phyloP scores from a whole-genome alignment of 2,888 invertebrate genomes.

The Andrena fulva region DNA sequence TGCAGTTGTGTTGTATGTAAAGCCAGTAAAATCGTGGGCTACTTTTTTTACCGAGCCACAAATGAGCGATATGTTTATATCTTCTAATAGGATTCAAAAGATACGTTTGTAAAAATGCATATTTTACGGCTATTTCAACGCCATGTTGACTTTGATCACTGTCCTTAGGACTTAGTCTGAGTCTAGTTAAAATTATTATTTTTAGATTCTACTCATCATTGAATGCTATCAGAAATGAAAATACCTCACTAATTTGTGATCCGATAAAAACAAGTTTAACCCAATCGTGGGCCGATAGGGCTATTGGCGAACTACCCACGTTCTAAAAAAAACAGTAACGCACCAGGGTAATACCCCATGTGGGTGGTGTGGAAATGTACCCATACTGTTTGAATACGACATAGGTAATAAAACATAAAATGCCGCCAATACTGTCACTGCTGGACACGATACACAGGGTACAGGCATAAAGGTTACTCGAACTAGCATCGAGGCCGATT shows the following conservation, averaged over 20 bases:
- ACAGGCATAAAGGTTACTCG: background rate
- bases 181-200: too few species aligned
- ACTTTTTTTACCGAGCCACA: background rate
- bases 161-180: too few species aligned
- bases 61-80: background rate
- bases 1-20: background rate
- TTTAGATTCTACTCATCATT: too few species aligned
- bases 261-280: background rate
- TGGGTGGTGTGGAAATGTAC: slow-evolving; percentile 6
- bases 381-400: background rate
- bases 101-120: too few species aligned
- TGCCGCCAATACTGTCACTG: background rate
- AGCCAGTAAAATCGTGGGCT: background rate
- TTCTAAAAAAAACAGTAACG: background rate
- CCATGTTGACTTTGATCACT: too few species aligned
- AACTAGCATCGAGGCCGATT: background rate
- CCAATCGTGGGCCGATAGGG: slow-evolving; percentile 6
- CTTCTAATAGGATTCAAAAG: too few species aligned
- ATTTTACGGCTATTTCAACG: too few species aligned
- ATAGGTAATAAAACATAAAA: background rate
- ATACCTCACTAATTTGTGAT: background rate
- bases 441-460: background rate
- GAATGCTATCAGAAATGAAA: too few species aligned
- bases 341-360: slow-evolving; percentile 1
- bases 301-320: slow-evolving; percentile 3